Evolutionary conservation across 2,888 invertebrate genomes (phyloP).

Genomic region (Nephrotoma guestfalica): DNA sequence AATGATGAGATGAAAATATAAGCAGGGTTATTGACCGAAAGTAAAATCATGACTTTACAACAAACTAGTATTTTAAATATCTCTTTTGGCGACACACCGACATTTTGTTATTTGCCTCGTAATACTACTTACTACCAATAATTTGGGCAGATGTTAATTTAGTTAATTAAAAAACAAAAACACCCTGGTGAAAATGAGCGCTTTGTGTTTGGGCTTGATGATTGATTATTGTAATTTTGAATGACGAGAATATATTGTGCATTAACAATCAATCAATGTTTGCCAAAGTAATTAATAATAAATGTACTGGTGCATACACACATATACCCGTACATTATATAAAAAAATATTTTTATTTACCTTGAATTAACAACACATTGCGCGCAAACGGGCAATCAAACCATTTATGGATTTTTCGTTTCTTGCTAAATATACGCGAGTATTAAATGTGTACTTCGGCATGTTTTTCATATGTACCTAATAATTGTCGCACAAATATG

Average conservation of each 20-base stretch:
- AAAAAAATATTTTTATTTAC: not conserved
- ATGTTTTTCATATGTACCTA: not conserved
- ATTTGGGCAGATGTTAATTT: not conserved
- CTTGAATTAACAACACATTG: not conserved
- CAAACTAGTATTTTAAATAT: not conserved
- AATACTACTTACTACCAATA: not conserved
- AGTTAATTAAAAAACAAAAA: not conserved
- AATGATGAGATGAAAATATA: too few species aligned
- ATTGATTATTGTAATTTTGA: not conserved
- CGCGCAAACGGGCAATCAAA: not conserved
- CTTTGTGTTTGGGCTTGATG: not conserved
- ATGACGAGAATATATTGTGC: not conserved
- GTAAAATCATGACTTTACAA: not conserved
- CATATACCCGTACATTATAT: not conserved
- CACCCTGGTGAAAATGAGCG: not conserved
- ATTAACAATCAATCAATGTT: not conserved
- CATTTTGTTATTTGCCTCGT: not conserved
- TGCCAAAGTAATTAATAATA: not conserved
- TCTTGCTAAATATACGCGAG: not conserved
- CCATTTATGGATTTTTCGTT: not conserved
- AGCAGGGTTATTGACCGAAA: not conserved
- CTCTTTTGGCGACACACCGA: not conserved
- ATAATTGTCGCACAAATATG: not conserved
- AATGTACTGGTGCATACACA: not conserved
- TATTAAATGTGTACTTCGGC: not conserved